Percentiles rank a stretch among this genome's conserved stretches.
Conservation (phyloP, 2,113 vertebrate species). For the Eretmochelys imbricata region DNA sequence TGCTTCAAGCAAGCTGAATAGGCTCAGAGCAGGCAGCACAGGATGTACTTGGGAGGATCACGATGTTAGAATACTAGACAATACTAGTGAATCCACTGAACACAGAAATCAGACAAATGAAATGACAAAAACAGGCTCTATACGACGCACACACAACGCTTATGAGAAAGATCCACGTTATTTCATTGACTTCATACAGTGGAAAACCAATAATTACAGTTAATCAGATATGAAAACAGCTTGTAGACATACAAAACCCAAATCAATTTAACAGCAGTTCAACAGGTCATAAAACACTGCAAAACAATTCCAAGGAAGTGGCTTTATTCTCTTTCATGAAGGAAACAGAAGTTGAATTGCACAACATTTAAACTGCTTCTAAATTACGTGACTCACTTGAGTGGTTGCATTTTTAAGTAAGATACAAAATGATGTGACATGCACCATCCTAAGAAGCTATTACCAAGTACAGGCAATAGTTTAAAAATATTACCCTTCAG, state of each 20-base stretch:
- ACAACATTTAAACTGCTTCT: not conserved
- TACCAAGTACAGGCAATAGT: not conserved
- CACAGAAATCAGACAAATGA: rapidly evolving
- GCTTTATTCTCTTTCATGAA: constrained; percentile 49
- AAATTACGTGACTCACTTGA: not conserved
- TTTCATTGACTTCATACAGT: not conserved
- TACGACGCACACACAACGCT: rapidly evolving
- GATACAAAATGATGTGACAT: not conserved
- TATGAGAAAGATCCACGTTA: rapidly evolving
- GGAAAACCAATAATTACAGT: not conserved
- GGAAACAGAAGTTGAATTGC: constrained; percentile 2
- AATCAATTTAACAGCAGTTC: constrained; percentile 34
- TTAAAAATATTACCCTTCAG: not conserved
- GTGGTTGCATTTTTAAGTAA: not conserved
- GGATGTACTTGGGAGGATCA: not conserved
- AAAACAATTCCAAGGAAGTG: constrained; percentile 30
- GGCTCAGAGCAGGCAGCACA: not conserved
- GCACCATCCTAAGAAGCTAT: not conserved
- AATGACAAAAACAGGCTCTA: not conserved
- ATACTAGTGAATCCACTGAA: not conserved
- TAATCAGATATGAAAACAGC: not conserved
- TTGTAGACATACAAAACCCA: not conserved
- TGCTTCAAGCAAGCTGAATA: not conserved
- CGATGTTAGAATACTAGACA: not conserved
- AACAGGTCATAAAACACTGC: constrained; percentile 21